These are phyloP conservation scores for Chironomus tentans DNA, from an alignment of 2,888 invertebrate genomes.

Conservation along the genomic window DNA sequence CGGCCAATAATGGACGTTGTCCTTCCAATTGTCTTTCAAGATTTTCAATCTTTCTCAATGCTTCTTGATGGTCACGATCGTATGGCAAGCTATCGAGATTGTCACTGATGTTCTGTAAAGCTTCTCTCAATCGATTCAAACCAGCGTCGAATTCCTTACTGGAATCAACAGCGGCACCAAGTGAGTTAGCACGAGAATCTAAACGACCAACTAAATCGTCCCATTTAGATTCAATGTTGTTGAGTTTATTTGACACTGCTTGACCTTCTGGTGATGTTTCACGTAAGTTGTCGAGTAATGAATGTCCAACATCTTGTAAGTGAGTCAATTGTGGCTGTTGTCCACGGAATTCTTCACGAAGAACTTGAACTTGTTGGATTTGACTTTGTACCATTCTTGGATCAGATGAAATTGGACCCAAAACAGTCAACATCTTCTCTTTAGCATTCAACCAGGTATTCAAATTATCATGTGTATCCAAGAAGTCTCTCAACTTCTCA, in stretches of 20 bases:
- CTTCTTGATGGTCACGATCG: conserved; percentile 78
- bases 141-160: conserved; percentile 89
- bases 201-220: conserved; percentile 68
- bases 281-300: conserved; percentile 54
- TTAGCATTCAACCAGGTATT: conserved; percentile 84
- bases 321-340: conserved; percentile 86
- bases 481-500: conserved; percentile 85
- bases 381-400: conserved; percentile 92
- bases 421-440: conserved; percentile 88
- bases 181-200: conserved; percentile 77
- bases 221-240: conserved; percentile 67
- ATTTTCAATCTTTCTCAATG: conserved; percentile 76
- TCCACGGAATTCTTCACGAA: conserved; percentile 88
- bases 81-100: conserved; percentile 72
- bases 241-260: conserved; percentile 61
- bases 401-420: conserved; percentile 94
- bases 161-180: conserved; percentile 87
- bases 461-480: conserved; percentile 77
- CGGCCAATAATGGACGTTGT: conserved; percentile 77
- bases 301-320: conserved; percentile 69
- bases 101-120: conserved; percentile 79
- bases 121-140: conserved; percentile 70
- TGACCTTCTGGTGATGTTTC: conserved; percentile 52
- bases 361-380: conserved; percentile 88
- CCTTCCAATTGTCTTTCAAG: conserved; percentile 82